Conservation (phyloP, 2,113 vertebrate species). For the Cyprinus carpio region DNA sequence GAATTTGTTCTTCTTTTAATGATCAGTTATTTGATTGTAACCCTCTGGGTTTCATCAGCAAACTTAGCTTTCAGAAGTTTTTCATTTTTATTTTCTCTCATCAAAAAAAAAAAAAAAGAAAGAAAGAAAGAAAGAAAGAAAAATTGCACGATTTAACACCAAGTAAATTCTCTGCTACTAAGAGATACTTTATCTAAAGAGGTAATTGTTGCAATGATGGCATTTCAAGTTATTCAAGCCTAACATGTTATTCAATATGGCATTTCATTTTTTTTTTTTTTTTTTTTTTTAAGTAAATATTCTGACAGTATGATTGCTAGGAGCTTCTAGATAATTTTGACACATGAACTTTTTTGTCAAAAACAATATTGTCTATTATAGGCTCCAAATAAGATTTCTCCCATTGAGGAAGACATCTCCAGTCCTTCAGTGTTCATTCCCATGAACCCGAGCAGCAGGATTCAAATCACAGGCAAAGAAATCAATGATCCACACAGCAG, state of each 20-base stretch:
- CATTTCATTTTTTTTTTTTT: not conserved
- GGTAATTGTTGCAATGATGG: not conserved
- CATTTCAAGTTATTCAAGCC: not conserved
- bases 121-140: not conserved
- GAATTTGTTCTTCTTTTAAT: no score
- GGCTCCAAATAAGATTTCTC: not conserved
- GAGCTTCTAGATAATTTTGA: not conserved
- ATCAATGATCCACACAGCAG: slow-evolving; percentile 40
- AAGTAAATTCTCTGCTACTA: not conserved
- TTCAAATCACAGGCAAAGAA: slow-evolving; percentile 13
- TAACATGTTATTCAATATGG: not conserved
- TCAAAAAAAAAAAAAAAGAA: not conserved
- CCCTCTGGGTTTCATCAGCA: no score
- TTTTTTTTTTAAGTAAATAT: not conserved
- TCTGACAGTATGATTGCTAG: not conserved
- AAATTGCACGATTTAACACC: not conserved
- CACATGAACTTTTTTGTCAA: not conserved
- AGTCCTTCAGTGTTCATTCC: not conserved
- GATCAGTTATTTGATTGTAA: no score
- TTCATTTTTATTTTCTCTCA: no score
- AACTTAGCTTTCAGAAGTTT: no score
- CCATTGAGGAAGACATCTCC: not conserved
- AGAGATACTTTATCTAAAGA: not conserved
- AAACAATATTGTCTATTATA: not conserved
- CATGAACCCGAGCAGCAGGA: slow-evolving; percentile 4